A percentile compares a stretch with the other conserved stretches of the same genome.
Conservation (phyloP, 2,888 invertebrate genomes). For the Chrysina gloriosa region DNA sequence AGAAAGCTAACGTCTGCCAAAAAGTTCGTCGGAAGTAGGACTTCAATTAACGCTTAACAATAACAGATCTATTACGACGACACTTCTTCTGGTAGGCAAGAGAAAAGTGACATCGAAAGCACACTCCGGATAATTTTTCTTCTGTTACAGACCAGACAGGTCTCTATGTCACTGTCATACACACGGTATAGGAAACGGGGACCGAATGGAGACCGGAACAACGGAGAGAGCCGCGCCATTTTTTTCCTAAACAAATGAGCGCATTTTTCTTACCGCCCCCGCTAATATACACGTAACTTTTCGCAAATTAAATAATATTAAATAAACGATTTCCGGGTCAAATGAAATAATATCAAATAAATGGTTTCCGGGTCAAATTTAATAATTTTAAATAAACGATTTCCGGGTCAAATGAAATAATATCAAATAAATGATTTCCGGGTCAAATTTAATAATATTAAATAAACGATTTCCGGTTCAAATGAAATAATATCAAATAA, state of each 20-base stretch:
- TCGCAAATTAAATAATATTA: background rate
- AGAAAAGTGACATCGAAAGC: conserved; percentile 39
- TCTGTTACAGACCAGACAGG: conserved; percentile 44
- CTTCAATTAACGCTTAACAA: conserved; percentile 40
- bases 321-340: no score
- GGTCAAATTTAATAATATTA: no score
- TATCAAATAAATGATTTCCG: no score
- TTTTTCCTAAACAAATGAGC: conserved; percentile 35
- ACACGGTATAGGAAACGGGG: conserved; percentile 41
- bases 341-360: no score
- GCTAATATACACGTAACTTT: no score
- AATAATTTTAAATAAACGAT: no score
- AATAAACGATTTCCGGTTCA: no score
- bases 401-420: no score
- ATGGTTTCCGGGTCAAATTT: no score
- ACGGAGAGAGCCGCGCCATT: conserved; percentile 26
- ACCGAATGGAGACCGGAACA: conserved; percentile 30
- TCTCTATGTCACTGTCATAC: conserved; percentile 50
- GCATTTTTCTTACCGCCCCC: conserved; percentile 30
- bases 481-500: no score
- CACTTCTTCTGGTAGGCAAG: conserved; percentile 35
- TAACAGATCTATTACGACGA: conserved; percentile 42
- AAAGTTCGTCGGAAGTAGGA: conserved; percentile 36
- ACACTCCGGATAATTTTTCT: conserved; percentile 43
- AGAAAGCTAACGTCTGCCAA: conserved; percentile 1